Evolutionary conservation across 2,797 vertebrate species (phyloP), one percentile per base, ranked within the genome.

Genomic region (Thripadectes ignobilis): DNA sequence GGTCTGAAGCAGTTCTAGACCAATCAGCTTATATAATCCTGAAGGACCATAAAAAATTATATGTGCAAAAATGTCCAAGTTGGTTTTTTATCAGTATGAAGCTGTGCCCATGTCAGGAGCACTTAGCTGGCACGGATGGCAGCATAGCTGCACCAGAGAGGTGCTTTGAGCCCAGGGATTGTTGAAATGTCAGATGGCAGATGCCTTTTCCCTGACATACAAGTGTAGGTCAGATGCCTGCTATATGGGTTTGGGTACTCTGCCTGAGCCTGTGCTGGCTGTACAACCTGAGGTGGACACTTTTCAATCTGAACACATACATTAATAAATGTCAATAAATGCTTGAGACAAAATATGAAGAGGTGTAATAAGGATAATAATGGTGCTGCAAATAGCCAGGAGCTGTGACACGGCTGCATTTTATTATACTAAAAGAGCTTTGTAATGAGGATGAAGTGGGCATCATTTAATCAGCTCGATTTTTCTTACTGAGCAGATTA

Each of bases 371-470:
- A 45, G 48, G 76, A 65, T 75, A 89, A 92, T 62, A 91, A 95
- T 54, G 54, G 20, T 41, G 51, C 46, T 95, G 58, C 66, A 92
- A 90, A 95, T 52, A 95, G 85, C 79, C 83, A 93, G 85, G 58
- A 95, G 55, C 76, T 2, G 3, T 94, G 96, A 81, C 76, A 88
- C 9, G 36, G 46, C 48, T 92, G 46, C 1, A 10, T 45, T 93
- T 94, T 84, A 86, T 93, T 90, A 66, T 29, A 34, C 30, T 75
- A 73, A 55, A 86, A 88, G 62, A 36, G 76, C 46, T 95, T 90
- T 90, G 89, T 92, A 92, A 93, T 95, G 79, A 94, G 90, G 39
- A 90, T 86, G 79, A 95, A 96, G 63, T 77, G 79, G 85, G 72
- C 69, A 92, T 93, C 84, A 51, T 95, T 88, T 86, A 87, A 91